phyloP scores from a whole-genome alignment of 2,888 invertebrate species.

The Tenthredo amoena region DNA sequence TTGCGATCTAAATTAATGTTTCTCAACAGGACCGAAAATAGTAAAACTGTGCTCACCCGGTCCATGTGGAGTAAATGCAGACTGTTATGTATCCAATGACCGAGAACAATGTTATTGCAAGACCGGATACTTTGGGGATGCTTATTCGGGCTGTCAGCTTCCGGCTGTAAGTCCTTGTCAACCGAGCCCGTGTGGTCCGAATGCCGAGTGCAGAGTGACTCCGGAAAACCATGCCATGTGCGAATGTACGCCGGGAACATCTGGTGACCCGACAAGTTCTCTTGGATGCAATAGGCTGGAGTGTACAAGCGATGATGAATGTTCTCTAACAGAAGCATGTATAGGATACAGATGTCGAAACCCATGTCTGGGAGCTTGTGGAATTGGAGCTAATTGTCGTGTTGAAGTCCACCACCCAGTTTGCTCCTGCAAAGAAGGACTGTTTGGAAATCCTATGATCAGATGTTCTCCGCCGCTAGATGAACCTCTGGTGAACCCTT shows the following conservation, averaged over 20 bases:
- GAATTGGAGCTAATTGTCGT: conserved; percentile 86
- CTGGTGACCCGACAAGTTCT: conserved; percentile 87
- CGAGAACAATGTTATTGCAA: conserved; percentile 92
- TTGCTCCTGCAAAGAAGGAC: conserved; percentile 86
- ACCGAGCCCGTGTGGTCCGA: conserved; percentile 90
- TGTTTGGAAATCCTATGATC: conserved; percentile 88
- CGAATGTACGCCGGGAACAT: conserved; percentile 86
- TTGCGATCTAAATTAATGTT: conserved; percentile 7
- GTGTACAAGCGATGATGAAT: conserved; percentile 90
- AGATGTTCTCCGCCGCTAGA: conserved; percentile 84
- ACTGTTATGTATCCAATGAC: conserved; percentile 90
- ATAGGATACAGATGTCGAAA: conserved; percentile 90
- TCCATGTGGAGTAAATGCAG: conserved; percentile 90
- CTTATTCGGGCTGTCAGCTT: conserved; percentile 87
- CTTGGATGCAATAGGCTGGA: conserved; percentile 89
- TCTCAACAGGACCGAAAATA: conserved; percentile 79
- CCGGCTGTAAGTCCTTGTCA: conserved; percentile 86
- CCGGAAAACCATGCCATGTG: conserved; percentile 86
- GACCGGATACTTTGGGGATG: conserved; percentile 88
- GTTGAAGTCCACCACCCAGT: conserved; percentile 90
- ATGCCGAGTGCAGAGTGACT: conserved; percentile 86
- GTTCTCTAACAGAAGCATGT: conserved; percentile 86
- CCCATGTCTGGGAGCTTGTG: conserved; percentile 91
- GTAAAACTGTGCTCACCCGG: conserved; percentile 88
- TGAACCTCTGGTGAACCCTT: conserved; percentile 83